A percentile compares a stretch with the other conserved stretches of the same genome.
phyloP scores from a whole-genome alignment of 2,113 vertebrate species.

The Fregata magnificens region DNA sequence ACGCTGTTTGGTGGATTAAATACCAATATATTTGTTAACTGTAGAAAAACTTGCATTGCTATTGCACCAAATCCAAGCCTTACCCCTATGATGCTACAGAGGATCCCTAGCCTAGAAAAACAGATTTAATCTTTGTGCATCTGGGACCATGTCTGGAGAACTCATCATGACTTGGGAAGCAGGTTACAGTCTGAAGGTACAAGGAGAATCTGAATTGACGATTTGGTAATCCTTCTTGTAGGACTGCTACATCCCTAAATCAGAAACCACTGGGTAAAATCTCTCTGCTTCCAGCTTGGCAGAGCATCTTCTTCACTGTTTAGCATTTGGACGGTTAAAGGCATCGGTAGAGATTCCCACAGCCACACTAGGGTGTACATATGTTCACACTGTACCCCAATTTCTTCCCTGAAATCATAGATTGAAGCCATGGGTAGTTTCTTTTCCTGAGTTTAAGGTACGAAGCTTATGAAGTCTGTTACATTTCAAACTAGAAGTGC shows the following conservation, averaged over 20 bases:
- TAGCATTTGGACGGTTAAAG: not conserved
- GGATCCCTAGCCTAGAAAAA: not conserved
- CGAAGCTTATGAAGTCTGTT: not conserved
- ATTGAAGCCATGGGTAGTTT: not conserved
- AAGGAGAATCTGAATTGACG: not conserved
- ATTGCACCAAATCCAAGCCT: not conserved
- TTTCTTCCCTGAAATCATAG: not conserved
- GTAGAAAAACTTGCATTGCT: not conserved
- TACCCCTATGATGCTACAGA: not conserved
- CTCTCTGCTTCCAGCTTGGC: not conserved
- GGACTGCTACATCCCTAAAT: not conserved
- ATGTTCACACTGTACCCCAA: not conserved
- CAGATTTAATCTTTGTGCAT: not conserved
- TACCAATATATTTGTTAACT: slow-evolving; percentile 17
- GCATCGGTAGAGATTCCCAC: not conserved
- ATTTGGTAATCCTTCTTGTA: not conserved
- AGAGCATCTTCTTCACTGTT: not conserved
- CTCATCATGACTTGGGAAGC: not conserved
- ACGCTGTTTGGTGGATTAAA: slow-evolving; percentile 4
- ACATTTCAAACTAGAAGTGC: not conserved
- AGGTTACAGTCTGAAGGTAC: not conserved
- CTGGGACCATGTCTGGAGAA: not conserved
- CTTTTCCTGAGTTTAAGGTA: not conserved
- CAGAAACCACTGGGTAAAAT: not conserved
- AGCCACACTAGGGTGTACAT: not conserved